Percentiles rank a stretch among this genome's conserved stretches.
These are phyloP conservation scores for Melanotaenia nigrans DNA, from an alignment of 2,797 vertebrate genomes.

Conservation along the genomic window DNA sequence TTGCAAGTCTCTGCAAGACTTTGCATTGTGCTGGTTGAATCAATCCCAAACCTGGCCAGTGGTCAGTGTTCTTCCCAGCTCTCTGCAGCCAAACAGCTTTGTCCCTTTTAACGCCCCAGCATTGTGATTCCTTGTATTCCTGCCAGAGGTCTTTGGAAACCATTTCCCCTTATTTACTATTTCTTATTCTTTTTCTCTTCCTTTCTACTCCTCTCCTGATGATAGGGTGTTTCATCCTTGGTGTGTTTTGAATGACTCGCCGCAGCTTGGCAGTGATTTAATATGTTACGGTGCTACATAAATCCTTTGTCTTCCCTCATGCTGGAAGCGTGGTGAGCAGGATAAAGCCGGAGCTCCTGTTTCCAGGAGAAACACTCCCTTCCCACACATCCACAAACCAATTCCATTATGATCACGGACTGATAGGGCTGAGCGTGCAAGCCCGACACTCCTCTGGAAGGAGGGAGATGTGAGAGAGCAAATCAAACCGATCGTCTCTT, in stretches of 20 bases:
- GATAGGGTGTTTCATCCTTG: conserved; percentile 64
- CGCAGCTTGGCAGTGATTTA: conserved; percentile 75
- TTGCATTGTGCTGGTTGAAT: conserved; percentile 66
- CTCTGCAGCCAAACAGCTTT: conserved; percentile 36
- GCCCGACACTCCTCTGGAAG: conserved; percentile 38
- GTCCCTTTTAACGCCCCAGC: conserved; percentile 44
- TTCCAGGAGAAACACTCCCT: conserved; percentile 59
- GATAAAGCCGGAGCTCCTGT: conserved; percentile 62
- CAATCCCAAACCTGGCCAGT: conserved; percentile 55
- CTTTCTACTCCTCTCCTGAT: conserved; percentile 36
- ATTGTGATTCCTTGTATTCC: conserved; percentile 63
- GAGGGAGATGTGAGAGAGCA: conserved; percentile 48
- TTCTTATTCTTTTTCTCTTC: conserved; percentile 37
- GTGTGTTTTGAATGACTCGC: conserved; percentile 71
- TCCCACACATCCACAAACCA: conserved; percentile 67
- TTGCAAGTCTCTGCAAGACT: conserved; percentile 50
- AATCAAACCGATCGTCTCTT: conserved; percentile 61
- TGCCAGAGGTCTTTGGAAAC: conserved; percentile 63
- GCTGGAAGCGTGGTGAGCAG: conserved; percentile 64
- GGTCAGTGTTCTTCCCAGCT: conserved; percentile 37
- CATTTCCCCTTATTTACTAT: conserved; percentile 34
- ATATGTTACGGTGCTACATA: conserved; percentile 70
- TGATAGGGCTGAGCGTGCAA: conserved; percentile 64
- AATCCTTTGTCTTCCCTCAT: conserved; percentile 77
- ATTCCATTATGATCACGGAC: conserved; percentile 78